Evolutionary conservation across 2,113 vertebrate species (phyloP).

Genomic region (Lampris megalopsis): DNA sequence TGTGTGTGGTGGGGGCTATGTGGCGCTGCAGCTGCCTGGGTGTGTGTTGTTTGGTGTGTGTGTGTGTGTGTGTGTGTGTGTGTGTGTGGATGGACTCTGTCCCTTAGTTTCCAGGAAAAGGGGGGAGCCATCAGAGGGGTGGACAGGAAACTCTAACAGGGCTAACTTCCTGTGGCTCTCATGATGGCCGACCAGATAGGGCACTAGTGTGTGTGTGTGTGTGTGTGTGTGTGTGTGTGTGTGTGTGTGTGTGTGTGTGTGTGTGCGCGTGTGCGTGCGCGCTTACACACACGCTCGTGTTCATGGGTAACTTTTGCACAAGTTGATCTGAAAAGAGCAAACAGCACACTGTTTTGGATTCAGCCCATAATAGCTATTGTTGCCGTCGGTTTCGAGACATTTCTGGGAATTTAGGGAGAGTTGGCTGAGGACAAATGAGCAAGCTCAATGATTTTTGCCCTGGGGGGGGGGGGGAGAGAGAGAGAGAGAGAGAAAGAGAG

Average conservation of each 20-base stretch:
- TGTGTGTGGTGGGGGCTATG: constrained; percentile 35
- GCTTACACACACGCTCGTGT: no score
- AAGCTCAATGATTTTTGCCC: background rate
- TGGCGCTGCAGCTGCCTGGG: constrained; percentile 34
- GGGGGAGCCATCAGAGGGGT: constrained; percentile 75
- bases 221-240: constrained; percentile 5
- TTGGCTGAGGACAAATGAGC: background rate
- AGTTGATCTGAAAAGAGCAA: constrained; percentile 20
- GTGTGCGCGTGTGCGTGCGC: constrained; percentile 2
- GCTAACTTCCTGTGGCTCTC: constrained; percentile 82
- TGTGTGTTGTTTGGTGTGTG: constrained; percentile 1
- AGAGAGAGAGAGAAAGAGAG: no score
- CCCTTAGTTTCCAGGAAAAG: constrained; percentile 80
- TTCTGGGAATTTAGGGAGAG: constrained; percentile 11
- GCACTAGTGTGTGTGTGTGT: constrained; percentile 44
- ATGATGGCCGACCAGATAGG: constrained; percentile 81
- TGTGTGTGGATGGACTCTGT: constrained; percentile 60
- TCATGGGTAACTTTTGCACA: constrained; percentile 18
- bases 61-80: constrained; percentile 34
- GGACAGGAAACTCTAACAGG: constrained; percentile 82
- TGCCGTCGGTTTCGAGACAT: constrained; percentile 24
- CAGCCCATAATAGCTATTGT: constrained; percentile 22
- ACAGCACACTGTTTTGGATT: background rate
- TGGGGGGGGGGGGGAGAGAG: background rate
- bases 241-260: background rate